Percentiles rank a stretch among this genome's conserved stretches.
phyloP scores from a whole-genome alignment of 2,113 vertebrate species.

The Nicator chloris region DNA sequence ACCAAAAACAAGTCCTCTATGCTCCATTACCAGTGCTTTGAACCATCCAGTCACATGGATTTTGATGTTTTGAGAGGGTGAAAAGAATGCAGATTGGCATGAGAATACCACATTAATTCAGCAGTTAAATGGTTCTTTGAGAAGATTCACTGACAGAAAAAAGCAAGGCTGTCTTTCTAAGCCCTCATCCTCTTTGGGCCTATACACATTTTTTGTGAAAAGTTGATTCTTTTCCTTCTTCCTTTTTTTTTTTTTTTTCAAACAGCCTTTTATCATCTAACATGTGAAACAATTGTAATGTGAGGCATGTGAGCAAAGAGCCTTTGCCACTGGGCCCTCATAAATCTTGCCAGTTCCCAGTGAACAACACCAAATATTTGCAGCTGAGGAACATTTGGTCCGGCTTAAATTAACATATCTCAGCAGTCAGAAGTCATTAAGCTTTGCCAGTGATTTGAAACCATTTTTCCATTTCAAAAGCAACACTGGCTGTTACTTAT shows the following conservation, averaged over 20 bases:
- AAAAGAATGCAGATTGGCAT: slow-evolving; percentile 48
- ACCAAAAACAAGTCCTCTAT: neutral
- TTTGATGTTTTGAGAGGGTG: slow-evolving; percentile 46
- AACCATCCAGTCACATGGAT: slow-evolving; percentile 57
- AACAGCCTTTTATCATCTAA: slow-evolving; percentile 71
- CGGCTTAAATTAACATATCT: slow-evolving; percentile 85
- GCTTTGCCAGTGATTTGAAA: slow-evolving; percentile 81
- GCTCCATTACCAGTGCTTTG: slow-evolving; percentile 39
- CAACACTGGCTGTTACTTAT: slow-evolving; percentile 68
- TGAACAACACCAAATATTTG: slow-evolving; percentile 84
- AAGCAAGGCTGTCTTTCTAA: slow-evolving; percentile 49
- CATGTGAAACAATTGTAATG: slow-evolving; percentile 75
- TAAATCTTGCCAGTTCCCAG: slow-evolving; percentile 83
- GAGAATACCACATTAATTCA: slow-evolving; percentile 56
- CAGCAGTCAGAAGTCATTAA: slow-evolving; percentile 84
- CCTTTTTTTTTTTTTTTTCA: neutral
- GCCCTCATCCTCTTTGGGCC: slow-evolving; percentile 29
- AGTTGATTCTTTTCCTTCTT: slow-evolving; percentile 45
- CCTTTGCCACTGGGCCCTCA: slow-evolving; percentile 81
- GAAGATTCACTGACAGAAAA: slow-evolving; percentile 49
- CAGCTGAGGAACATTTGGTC: slow-evolving; percentile 85
- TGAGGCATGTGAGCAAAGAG: slow-evolving; percentile 73
- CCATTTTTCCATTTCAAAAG: slow-evolving; percentile 83
- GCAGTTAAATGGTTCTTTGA: slow-evolving; percentile 53
- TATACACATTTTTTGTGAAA: slow-evolving; percentile 51